Evolutionary conservation across 2,113 vertebrate genomes (phyloP).

Genomic region (Mesocricetus auratus): DNA sequence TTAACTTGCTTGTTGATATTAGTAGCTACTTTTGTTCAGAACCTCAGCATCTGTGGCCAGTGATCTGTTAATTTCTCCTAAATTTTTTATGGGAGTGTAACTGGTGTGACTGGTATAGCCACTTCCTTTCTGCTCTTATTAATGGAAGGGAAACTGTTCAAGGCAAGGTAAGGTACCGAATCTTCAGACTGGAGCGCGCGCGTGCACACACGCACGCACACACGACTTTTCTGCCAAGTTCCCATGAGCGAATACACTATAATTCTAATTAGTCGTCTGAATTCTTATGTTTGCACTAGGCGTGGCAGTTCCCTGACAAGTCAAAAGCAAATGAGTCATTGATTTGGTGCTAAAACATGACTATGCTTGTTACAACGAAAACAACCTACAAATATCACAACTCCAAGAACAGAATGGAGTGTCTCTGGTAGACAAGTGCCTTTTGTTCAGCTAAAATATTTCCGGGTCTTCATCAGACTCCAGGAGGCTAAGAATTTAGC

Average conservation of each 20-base stretch:
- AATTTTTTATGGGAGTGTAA: not conserved
- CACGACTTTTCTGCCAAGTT: constrained; percentile 9
- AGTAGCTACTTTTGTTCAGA: not conserved
- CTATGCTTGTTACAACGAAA: constrained; percentile 74
- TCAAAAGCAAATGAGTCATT: constrained; percentile 80
- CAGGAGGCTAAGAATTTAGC: constrained; percentile 71
- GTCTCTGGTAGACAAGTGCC: constrained; percentile 63
- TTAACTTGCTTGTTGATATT: not conserved
- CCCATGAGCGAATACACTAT: not conserved
- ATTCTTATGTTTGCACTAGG: constrained; percentile 56
- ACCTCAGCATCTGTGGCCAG: not conserved
- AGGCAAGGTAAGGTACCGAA: not conserved
- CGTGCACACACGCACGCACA: no score
- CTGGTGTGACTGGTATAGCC: not conserved
- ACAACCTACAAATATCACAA: constrained; percentile 39
- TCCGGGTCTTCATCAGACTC: constrained; percentile 66
- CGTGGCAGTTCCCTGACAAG: constrained; percentile 75
- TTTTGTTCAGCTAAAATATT: constrained; percentile 63
- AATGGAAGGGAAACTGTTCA: not conserved
- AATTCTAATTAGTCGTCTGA: constrained; percentile 65
- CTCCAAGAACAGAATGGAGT: constrained; percentile 20
- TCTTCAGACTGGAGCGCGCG: not conserved
- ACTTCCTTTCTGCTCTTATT: constrained; percentile 15
- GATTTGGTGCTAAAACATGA: constrained; percentile 78
- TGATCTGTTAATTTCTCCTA: not conserved